phyloP scores from a whole-genome alignment of 2,797 vertebrate species.

The Acrocephalus scirpaceus region DNA sequence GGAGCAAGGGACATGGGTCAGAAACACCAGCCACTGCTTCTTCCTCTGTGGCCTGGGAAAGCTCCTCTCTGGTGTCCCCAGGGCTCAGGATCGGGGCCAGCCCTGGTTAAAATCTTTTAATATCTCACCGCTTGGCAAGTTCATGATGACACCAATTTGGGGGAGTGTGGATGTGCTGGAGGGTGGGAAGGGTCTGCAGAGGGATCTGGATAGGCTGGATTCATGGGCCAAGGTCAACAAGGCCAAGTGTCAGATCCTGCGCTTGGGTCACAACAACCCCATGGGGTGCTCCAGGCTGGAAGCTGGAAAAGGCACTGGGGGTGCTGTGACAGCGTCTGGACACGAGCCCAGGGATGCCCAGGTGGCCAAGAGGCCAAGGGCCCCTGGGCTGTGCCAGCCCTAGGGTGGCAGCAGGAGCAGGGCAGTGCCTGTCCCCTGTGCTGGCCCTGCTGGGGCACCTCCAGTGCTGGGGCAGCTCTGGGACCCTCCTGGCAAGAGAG shows the following conservation, averaged over 20 bases:
- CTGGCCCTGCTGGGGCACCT: background rate
- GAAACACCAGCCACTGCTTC: background rate
- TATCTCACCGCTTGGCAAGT: background rate
- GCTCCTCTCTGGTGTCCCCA: background rate
- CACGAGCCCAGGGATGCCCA: background rate
- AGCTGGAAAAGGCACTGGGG: background rate
- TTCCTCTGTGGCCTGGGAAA: background rate
- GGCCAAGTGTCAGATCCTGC: background rate
- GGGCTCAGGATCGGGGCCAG: background rate
- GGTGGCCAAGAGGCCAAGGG: background rate
- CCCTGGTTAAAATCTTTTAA: background rate
- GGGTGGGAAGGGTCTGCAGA: background rate
- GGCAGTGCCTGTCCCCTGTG: background rate
- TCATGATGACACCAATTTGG: accelerated
- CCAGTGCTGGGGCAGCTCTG: background rate
- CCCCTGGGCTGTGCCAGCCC: background rate
- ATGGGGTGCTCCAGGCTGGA: background rate
- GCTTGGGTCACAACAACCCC: no score
- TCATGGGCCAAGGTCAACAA: background rate
- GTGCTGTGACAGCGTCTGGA: accelerated
- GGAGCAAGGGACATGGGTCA: background rate
- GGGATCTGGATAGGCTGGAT: background rate
- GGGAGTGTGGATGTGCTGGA: background rate
- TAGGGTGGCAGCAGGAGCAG: background rate
- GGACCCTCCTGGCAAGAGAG: background rate